These are phyloP conservation scores for Dromas ardeola DNA, from an alignment of 2,113 vertebrate species.

Conservation along the genomic window DNA sequence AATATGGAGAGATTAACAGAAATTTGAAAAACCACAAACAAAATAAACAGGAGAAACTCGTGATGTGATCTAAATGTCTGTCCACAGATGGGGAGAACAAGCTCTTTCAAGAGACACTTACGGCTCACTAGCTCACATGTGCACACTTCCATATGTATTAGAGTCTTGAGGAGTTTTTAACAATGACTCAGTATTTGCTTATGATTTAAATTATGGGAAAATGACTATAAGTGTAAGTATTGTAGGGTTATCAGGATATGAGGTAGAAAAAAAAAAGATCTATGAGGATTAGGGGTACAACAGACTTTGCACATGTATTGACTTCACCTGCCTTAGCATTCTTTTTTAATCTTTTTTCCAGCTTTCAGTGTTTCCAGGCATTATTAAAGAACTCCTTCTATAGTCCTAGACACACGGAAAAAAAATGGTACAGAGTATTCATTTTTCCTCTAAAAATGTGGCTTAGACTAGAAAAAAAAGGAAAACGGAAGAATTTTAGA, in stretches of 20 bases:
- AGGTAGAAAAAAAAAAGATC: accelerated
- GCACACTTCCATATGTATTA: neutral
- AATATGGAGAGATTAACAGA: neutral
- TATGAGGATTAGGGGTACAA: neutral
- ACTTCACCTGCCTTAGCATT: neutral
- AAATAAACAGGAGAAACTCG: accelerated
- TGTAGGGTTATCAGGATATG: neutral
- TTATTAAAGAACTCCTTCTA: neutral
- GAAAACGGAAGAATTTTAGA: neutral
- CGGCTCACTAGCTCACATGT: neutral
- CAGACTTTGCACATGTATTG: neutral
- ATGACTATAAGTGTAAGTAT: neutral
- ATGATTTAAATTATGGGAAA: neutral
- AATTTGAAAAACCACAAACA: neutral
- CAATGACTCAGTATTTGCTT: neutral
- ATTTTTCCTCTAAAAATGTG: neutral
- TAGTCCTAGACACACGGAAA: neutral
- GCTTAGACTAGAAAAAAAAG: neutral
- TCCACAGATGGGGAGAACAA: neutral
- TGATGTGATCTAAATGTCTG: neutral
- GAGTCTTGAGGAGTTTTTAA: neutral
- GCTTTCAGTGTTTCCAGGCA: neutral
- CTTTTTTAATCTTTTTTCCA: neutral
- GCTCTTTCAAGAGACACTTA: neutral
- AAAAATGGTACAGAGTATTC: neutral